Evolutionary conservation across 1,140 invertebrate genomes (phyloP).

Genomic region (Cotesia typhae): DNA sequence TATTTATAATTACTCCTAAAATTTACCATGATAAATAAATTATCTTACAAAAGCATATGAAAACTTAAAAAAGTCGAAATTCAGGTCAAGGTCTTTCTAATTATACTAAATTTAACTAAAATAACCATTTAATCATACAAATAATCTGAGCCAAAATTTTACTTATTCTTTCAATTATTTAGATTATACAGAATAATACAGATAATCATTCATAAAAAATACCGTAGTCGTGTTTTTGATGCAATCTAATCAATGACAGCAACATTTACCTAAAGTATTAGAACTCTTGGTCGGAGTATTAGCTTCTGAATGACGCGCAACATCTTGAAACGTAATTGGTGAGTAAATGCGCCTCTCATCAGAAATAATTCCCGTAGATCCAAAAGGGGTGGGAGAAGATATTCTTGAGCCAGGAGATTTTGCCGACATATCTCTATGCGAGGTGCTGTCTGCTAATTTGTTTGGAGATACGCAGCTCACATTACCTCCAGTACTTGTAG

Average conservation of each 20-base stretch:
- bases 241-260: constrained; percentile 23
- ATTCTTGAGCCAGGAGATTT: constrained; percentile 47
- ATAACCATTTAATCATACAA: too few species aligned
- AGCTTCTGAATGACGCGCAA: constrained; percentile 76
- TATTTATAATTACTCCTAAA: too few species aligned
- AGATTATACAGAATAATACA: too few species aligned
- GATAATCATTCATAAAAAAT: too few species aligned
- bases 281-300: constrained; percentile 73
- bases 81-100: too few species aligned
- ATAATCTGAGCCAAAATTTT: too few species aligned
- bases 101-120: too few species aligned
- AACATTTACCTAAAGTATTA: constrained; percentile 56
- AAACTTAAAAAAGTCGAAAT: too few species aligned
- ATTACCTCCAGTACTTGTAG: constrained; percentile 21
- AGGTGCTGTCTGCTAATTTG: constrained; percentile 14
- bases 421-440: constrained; percentile 32
- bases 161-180: too few species aligned
- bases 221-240: constrained; percentile 14
- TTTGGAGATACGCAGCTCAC: constrained; percentile 34
- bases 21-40: too few species aligned
- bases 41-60: too few species aligned
- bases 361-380: constrained; percentile 48
- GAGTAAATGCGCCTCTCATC: constrained; percentile 79
- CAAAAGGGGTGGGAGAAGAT: constrained; percentile 49
- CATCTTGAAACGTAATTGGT: constrained; percentile 85